Evolutionary conservation across 2,113 vertebrate species (phyloP).

Genomic region (Anseranas semipalmata): DNA sequence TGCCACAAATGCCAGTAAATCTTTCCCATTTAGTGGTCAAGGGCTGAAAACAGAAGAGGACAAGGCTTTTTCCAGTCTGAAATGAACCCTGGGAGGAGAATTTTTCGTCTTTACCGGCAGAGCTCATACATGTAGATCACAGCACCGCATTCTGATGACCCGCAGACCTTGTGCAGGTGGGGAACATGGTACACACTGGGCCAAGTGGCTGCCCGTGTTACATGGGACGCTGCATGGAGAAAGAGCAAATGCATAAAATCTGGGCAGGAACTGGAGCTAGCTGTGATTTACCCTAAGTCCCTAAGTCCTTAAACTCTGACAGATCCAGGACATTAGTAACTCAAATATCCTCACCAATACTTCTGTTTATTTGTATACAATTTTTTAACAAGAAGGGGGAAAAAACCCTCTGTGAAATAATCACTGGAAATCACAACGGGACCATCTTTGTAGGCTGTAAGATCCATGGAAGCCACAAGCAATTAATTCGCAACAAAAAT

Average conservation of each 20-base stretch:
- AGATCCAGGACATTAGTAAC: background rate
- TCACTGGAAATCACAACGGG: background rate
- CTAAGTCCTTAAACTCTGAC: background rate
- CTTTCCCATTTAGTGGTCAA: background rate
- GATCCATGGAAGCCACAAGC: background rate
- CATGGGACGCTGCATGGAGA: background rate
- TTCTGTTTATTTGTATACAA: background rate
- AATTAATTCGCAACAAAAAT: constrained; percentile 24
- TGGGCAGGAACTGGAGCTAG: background rate
- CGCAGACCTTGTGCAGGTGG: background rate
- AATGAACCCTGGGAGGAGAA: background rate
- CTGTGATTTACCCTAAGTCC: background rate
- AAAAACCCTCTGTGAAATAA: background rate
- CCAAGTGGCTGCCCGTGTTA: background rate
- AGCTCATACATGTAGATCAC: background rate
- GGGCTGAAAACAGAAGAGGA: background rate
- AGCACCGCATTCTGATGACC: background rate
- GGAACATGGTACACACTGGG: background rate
- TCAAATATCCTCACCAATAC: background rate
- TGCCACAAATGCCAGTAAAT: background rate
- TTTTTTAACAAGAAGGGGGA: background rate
- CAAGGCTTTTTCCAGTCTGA: background rate
- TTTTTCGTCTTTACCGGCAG: background rate
- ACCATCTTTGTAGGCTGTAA: background rate
- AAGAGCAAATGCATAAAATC: background rate